Evolutionary conservation across 2,888 invertebrate genomes (phyloP).

Genomic region (Pherbina coryleti): DNA sequence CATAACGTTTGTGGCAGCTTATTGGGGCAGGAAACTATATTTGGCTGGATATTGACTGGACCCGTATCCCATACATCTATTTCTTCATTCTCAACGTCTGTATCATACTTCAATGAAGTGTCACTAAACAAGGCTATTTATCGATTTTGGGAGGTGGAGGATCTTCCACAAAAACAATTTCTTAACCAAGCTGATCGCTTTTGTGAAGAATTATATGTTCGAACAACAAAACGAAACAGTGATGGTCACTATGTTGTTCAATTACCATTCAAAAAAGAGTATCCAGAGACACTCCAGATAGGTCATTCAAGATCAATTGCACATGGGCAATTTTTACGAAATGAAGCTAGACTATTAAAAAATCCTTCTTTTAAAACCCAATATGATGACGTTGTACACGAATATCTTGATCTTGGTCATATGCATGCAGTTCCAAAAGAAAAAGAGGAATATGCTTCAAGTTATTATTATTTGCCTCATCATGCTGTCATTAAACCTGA

Average conservation of each 20-base stretch:
- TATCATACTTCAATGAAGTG: constrained; percentile 22
- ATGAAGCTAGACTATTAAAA: constrained; percentile 5
- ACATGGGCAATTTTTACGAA: neutral
- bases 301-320: neutral
- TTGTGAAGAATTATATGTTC: constrained; percentile 10
- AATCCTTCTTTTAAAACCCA: neutral
- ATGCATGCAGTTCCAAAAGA: no score
- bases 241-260: neutral
- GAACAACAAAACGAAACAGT: neutral
- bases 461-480: no score
- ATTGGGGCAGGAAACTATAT: neutral
- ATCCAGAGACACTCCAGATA: neutral
- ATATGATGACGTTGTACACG: neutral
- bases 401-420: neutral
- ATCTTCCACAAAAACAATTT: constrained; percentile 21
- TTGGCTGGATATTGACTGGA: neutral
- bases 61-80: neutral
- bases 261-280: constrained; percentile 9
- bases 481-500: no score
- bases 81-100: neutral
- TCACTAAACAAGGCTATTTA: constrained; percentile 24
- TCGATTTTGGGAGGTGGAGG: constrained; percentile 36
- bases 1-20: neutral
- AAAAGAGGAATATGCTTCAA: no score
- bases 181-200: constrained; percentile 4